These are phyloP conservation scores for Malachius bipustulatus DNA, from an alignment of 2,888 invertebrate species.

Conservation along the genomic window DNA sequence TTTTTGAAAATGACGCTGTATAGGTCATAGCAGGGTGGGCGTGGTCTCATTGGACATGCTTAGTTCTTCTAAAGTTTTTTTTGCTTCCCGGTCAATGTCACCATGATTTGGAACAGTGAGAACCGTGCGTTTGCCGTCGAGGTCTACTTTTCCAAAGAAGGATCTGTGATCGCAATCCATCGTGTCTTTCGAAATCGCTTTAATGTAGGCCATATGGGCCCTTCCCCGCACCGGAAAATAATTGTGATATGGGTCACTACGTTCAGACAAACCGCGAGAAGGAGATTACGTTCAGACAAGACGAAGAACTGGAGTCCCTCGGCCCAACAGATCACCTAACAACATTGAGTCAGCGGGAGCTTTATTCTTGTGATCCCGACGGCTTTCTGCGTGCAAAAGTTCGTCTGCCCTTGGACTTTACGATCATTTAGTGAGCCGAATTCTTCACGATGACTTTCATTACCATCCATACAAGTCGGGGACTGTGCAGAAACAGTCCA, in stretches of 20 bases:
- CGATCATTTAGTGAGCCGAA: conserved; percentile 5
- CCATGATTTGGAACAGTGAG: conserved; percentile 15
- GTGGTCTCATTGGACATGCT: conserved; percentile 11
- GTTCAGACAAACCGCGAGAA: conserved; percentile 19
- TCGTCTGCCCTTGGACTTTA: conserved; percentile 20
- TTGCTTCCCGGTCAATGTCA: conserved; percentile 6
- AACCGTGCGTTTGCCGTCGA: conserved; percentile 15
- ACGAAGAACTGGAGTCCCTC: conserved; percentile 19
- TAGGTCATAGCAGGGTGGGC: conserved; percentile 7
- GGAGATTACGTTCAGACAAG: too few species aligned
- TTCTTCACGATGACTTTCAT: conserved; percentile 5
- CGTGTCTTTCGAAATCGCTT: conserved; percentile 20
- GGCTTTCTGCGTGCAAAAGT: conserved; percentile 22
- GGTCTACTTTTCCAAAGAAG: conserved; percentile 14
- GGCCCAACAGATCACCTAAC: conserved; percentile 19
- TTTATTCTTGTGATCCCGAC: conserved; percentile 19
- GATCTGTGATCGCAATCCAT: conserved; percentile 16
- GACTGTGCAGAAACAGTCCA: conserved; percentile 3
- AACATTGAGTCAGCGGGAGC: conserved; percentile 21
- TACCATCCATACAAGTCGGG: conserved; percentile 3
- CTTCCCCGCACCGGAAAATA: conserved; percentile 20
- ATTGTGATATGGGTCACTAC: conserved; percentile 21
- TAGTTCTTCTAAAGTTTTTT: conserved; percentile 11
- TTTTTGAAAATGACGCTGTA: too few species aligned
- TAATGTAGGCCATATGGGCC: conserved; percentile 14